These are phyloP conservation scores for Lepilemur septentrionalis DNA, from an alignment of 2,797 vertebrate genomes.

Conservation along the genomic window DNA sequence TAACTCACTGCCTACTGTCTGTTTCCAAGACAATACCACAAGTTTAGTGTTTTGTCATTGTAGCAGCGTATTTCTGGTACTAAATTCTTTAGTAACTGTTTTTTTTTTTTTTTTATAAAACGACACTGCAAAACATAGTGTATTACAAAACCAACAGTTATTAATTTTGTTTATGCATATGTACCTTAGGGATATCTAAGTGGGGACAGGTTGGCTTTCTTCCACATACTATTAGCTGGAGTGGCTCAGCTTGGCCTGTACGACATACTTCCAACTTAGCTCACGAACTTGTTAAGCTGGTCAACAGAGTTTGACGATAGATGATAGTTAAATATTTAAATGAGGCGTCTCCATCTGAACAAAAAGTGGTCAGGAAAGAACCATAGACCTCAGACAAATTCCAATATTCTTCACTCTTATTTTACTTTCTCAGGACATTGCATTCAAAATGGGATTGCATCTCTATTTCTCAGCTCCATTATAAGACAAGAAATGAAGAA, in stretches of 20 bases:
- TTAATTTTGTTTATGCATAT: background rate
- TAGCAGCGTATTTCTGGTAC: background rate
- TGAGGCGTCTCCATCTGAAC: background rate
- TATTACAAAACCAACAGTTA: background rate
- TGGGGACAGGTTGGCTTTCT: background rate
- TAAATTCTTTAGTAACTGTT: background rate
- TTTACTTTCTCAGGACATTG: background rate
- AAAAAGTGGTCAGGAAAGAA: background rate
- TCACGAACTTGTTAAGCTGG: background rate
- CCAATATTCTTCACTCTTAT: background rate
- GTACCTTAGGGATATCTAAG: background rate
- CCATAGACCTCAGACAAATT: background rate
- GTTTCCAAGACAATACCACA: background rate
- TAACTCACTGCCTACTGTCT: background rate
- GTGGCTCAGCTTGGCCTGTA: background rate
- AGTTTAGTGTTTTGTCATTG: background rate
- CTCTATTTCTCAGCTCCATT: background rate
- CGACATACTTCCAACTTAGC: background rate
- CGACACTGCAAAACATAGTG: background rate
- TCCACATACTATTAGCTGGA: background rate
- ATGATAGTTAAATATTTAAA: no score
- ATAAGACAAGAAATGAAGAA: background rate
- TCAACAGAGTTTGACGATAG: background rate
- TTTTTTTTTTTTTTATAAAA: background rate
- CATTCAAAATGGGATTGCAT: background rate